phyloP scores from a whole-genome alignment of 1,140 invertebrate species.

The Metopolophium dirhodum region DNA sequence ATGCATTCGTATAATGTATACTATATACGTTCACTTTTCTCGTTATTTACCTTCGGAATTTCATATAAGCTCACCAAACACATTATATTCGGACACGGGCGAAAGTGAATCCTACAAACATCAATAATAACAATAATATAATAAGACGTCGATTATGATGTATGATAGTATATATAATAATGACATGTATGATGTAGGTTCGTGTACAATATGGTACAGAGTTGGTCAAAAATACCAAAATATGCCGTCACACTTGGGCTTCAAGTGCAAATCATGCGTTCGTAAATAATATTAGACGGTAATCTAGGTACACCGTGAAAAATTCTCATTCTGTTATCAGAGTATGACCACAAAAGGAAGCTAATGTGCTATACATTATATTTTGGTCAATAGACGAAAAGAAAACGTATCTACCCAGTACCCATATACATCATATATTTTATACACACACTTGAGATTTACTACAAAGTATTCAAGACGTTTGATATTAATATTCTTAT shows the following conservation, averaged over 20 bases:
- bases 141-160: background rate
- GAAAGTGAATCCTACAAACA: constrained; percentile 23
- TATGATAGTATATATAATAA: background rate
- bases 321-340: constrained; percentile 6
- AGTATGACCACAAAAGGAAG: constrained; percentile 6
- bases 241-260: background rate
- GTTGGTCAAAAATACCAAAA: background rate
- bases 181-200: background rate
- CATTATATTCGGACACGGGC: background rate
- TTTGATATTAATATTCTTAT: background rate
- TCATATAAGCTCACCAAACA: background rate
- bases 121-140: constrained; percentile 36
- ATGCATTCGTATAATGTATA: background rate
- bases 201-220: background rate
- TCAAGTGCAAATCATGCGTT: background rate
- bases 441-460: background rate
- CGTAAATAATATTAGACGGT: background rate
- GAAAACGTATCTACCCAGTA: background rate
- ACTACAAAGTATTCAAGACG: background rate
- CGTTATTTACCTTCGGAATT: background rate
- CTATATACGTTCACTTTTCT: background rate
- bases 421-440: background rate
- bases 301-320: background rate
- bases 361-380: constrained; percentile 7
- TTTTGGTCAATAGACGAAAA: background rate